Base-by-base conservation (phyloP, 2,113 vertebrate species). In the Sander vitreus region DNA sequence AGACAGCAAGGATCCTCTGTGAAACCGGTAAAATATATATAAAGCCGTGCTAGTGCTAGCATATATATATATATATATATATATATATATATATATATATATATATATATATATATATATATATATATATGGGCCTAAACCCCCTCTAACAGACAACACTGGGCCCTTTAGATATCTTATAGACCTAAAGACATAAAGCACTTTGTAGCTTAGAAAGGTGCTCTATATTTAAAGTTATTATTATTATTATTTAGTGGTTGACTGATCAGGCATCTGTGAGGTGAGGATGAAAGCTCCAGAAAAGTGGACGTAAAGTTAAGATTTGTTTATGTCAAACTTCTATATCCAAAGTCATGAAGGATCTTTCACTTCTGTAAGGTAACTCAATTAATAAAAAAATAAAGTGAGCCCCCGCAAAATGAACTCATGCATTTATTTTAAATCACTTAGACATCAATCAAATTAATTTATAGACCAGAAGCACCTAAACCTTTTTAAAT, bases 1-100 rank as follows among this genome's bases (percentile, higher is more conserved):
- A 76, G 16, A 73, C 80, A 66, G 14, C 57, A 43, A 14, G 58
- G 50, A 64, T 25, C 74, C 63, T 58, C 57, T 16, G 45, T 23
- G 62, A 45, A 25, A 63, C 68, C 30, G 3, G 30, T 30, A 4
- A 33, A 2, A 33, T 33, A 33, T 33, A 33, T 33, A 33, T 33
- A 25, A 25, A 25, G 25, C 25, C 25, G 25, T 25, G 25, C 25
- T 25, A 25, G 25, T 25, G 25, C 25, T 25, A 25, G 2, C 2
- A 33, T 33, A 33, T 33, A 33, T 33, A 33, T 33, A 33, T 33
- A 6, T 33, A 33, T 33, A 6, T 30, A 30, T 30, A 30, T 30
- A 30, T 30, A 30, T 30, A 30, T 30, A 30, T 3, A 30, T 30
- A 30, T 30, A 30, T 30, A 30, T 30, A 30, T 3, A 30, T 30